These are phyloP conservation scores for Meandrina meandrites DNA, from an alignment of 92 coral and sea anemone species.

Conservation along the genomic window DNA sequence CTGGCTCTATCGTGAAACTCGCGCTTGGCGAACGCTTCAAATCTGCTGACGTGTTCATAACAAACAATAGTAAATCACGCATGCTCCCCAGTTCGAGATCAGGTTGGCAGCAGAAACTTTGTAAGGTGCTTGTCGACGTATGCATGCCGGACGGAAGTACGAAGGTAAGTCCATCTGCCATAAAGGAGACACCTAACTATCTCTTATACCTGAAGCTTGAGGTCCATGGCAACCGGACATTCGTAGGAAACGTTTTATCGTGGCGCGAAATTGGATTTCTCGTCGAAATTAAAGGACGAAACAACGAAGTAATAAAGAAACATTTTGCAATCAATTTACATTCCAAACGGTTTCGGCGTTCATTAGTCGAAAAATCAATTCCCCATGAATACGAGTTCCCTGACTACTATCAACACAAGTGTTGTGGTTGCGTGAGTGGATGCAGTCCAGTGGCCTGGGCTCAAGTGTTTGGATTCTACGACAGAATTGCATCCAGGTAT, in stretches of 20 bases:
- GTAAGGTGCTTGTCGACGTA: conserved; percentile 30
- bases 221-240: conserved; percentile 15
- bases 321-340: conserved; percentile 24
- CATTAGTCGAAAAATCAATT: not conserved
- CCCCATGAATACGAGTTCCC: conserved; percentile 33
- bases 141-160: not conserved
- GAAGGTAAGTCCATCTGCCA: conserved; percentile 11
- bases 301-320: conserved; percentile 4
- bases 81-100: not conserved
- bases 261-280: conserved; percentile 27
- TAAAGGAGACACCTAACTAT: conserved; percentile 22
- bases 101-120: conserved; percentile 29
- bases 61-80: not conserved
- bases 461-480: conserved; percentile 64
- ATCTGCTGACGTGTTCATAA: not conserved
- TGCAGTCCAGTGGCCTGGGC: conserved; percentile 71
- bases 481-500: conserved; percentile 34
- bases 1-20: conserved; percentile 15
- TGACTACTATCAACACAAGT: conserved; percentile 51
- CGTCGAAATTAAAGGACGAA: not conserved
- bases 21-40: conserved; percentile 22
- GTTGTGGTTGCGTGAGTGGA: conserved; percentile 55
- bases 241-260: conserved; percentile 7
- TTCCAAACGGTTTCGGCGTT: conserved; percentile 12
- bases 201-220: conserved; percentile 20